Percentiles rank a stretch among this genome's conserved stretches.
Evolutionary conservation across 2,888 invertebrate genomes (phyloP).

Genomic region (Ophion costatus): DNA sequence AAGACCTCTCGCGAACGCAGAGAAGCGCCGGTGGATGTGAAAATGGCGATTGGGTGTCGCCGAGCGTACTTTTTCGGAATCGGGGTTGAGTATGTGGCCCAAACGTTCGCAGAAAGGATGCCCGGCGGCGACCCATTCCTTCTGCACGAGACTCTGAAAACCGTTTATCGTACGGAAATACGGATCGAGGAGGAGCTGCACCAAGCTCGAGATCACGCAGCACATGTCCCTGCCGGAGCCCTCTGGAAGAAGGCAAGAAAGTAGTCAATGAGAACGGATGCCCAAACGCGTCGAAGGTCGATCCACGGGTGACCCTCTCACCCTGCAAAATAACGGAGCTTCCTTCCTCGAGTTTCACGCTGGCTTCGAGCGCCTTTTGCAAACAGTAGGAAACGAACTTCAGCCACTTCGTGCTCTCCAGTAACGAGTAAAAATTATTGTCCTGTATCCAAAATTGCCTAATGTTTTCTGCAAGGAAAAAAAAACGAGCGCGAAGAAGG

Average conservation of each 20-base stretch:
- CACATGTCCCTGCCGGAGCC: conserved; percentile 94
- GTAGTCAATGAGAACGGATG: neutral
- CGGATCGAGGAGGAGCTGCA: conserved; percentile 94
- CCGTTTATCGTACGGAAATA: conserved; percentile 92
- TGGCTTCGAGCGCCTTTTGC: conserved; percentile 89
- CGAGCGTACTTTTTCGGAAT: conserved; percentile 84
- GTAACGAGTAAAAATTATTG: conserved; percentile 90
- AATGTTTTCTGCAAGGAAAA: conserved; percentile 81
- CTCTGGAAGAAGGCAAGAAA: conserved; percentile 84
- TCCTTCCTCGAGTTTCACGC: conserved; percentile 87
- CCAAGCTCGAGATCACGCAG: conserved; percentile 93
- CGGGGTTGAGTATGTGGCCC: conserved; percentile 88
- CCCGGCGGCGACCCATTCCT: conserved; percentile 97
- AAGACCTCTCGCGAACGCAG: neutral
- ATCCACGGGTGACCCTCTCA: conserved; percentile 72
- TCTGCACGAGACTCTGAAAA: conserved; percentile 95
- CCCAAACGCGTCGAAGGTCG: no score
- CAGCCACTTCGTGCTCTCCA: conserved; percentile 95
- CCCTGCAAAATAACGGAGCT: conserved; percentile 95
- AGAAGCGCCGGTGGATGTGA: no score
- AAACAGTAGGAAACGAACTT: conserved; percentile 91
- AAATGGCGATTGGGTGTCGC: neutral
- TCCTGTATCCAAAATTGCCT: conserved; percentile 89
- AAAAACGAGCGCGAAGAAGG: neutral
- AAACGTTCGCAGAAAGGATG: conserved; percentile 93